Conservation (phyloP, 2,797 vertebrate species). For the Acrossocheilus wenchowensis region DNA sequence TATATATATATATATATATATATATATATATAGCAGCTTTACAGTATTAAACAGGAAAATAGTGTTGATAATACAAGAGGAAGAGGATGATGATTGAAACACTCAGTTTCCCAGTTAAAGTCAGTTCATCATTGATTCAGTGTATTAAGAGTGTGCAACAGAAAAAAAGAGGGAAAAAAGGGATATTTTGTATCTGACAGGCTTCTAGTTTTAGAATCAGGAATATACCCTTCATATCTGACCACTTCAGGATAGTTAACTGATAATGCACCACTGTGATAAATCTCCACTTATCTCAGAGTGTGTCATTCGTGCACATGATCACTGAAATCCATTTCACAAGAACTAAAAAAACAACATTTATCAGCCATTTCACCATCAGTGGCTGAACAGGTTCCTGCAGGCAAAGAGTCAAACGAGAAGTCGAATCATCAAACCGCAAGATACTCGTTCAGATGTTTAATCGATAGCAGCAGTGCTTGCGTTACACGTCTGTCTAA, state of each 20-base stretch:
- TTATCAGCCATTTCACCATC: neutral
- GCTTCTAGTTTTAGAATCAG: neutral
- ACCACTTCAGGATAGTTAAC: neutral
- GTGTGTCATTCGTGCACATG: neutral
- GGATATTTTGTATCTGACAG: too few species aligned
- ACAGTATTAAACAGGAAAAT: too few species aligned
- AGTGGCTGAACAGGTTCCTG: neutral
- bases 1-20: too few species aligned
- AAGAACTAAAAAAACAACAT: neutral
- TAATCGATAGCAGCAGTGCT: neutral
- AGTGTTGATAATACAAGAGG: too few species aligned
- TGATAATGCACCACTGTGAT: neutral
- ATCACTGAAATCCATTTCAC: neutral
- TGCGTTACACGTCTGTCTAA: slow-evolving; percentile 10
- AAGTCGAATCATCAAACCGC: neutral
- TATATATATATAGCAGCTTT: too few species aligned
- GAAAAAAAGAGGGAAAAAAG: too few species aligned
- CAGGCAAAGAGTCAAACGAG: neutral
- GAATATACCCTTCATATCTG: neutral
- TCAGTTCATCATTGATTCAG: too few species aligned
- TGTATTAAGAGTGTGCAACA: too few species aligned
- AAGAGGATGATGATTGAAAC: too few species aligned
- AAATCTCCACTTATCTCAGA: neutral
- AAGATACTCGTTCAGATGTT: neutral
- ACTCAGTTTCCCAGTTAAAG: too few species aligned